Evolutionary conservation across 2,888 invertebrate species (phyloP).

Genomic region (Microplitis deprimator): DNA sequence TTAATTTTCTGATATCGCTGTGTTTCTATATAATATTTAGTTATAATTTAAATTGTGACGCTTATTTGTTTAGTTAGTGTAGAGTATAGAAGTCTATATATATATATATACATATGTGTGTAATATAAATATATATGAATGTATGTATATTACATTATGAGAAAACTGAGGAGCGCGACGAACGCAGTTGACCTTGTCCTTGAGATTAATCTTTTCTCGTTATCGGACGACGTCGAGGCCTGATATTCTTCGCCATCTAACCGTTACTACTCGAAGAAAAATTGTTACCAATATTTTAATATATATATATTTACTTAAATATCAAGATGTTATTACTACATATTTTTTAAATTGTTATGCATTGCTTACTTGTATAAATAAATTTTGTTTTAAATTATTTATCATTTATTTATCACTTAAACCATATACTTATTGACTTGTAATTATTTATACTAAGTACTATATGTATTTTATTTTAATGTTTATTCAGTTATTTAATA

Average conservation of each 20-base stretch:
- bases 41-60: not conserved
- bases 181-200: constrained; percentile 67
- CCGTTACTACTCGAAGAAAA: not conserved
- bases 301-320: not conserved
- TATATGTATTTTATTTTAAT: too few species aligned
- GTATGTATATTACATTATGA: constrained; percentile 10
- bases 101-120: not conserved
- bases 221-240: constrained; percentile 68
- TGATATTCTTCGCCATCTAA: constrained; percentile 16
- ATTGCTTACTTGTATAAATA: too few species aligned
- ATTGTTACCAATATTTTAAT: not conserved
- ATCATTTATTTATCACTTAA: too few species aligned
- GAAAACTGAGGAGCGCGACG: constrained; percentile 42
- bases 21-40: not conserved
- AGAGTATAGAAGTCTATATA: not conserved
- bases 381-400: too few species aligned
- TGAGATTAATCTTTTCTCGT: constrained; percentile 69
- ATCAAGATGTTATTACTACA: too few species aligned
- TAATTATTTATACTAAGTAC: too few species aligned
- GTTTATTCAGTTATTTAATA: too few species aligned
- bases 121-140: constrained; percentile 12
- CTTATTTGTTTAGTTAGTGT: not conserved
- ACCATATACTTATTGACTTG: too few species aligned
- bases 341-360: too few species aligned
- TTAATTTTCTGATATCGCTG: not conserved